Conservation (phyloP, 2,888 invertebrate genomes). For the Philopedon plagiatum region DNA sequence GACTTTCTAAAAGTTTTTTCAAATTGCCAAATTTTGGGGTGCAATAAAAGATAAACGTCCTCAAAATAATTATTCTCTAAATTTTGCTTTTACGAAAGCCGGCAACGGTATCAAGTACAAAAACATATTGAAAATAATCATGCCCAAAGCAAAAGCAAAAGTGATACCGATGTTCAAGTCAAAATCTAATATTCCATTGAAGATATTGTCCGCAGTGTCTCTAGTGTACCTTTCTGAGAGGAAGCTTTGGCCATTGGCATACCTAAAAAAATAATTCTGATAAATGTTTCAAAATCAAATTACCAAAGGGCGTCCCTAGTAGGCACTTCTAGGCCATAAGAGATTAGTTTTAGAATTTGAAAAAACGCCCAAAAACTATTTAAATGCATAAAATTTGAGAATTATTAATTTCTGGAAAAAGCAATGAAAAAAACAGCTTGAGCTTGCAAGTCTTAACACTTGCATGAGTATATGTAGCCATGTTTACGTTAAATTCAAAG, state of each 20-base stretch:
- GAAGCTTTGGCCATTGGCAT: conserved; percentile 80
- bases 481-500: too few relatives aligned
- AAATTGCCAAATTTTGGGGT: too few relatives aligned
- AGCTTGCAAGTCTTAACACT: too few relatives aligned
- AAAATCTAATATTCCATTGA: conserved; percentile 74
- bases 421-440: too few relatives aligned
- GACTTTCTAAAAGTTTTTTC: too few relatives aligned
- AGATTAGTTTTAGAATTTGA: too few relatives aligned
- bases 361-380: too few relatives aligned
- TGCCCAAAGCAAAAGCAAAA: conserved; percentile 85
- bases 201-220: conserved; percentile 73
- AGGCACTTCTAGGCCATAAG: too few relatives aligned
- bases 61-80: conserved; percentile 78
- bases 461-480: too few relatives aligned
- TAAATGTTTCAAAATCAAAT: neutral
- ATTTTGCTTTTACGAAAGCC: conserved; percentile 88
- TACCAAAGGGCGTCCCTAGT: neutral
- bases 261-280: conserved; percentile 69
- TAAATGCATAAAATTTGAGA: too few relatives aligned
- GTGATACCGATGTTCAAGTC: conserved; percentile 87
- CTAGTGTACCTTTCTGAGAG: conserved; percentile 79
- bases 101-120: conserved; percentile 89
- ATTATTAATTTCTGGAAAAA: too few relatives aligned
- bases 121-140: conserved; percentile 87
- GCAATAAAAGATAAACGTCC: too few relatives aligned